Percentiles rank a stretch among this genome's conserved stretches.
These are phyloP conservation scores for Drepanosiphum platanoidis DNA, from an alignment of 2,888 invertebrate genomes.

Conservation along the genomic window DNA sequence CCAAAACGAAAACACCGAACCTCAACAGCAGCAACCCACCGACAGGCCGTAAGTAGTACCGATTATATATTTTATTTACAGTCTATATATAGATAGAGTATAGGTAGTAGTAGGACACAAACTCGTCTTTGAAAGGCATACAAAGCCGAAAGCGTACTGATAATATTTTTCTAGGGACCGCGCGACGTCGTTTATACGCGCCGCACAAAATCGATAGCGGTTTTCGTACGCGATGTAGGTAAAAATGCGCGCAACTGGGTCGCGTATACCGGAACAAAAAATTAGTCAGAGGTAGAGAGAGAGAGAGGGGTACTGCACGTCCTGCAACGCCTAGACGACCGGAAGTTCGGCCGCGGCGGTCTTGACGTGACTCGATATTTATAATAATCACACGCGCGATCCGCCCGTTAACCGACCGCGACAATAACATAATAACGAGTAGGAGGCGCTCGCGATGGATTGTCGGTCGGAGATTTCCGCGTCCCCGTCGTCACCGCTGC, in stretches of 20 bases:
- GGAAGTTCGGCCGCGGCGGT: conserved; percentile 23
- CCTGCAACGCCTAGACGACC: conserved; percentile 37
- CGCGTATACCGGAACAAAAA: not conserved
- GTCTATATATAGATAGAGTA: no score
- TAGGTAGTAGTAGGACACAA: no score
- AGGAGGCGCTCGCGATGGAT: conserved; percentile 26
- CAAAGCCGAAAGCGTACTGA: not conserved
- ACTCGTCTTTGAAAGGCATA: no score
- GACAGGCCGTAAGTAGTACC: no score
- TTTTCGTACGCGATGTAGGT: not conserved
- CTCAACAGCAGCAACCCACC: no score
- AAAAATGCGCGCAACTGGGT: not conserved
- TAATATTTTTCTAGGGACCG: not conserved
- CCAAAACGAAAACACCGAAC: no score
- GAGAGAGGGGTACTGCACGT: not conserved
- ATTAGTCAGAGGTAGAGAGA: not conserved
- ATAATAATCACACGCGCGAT: conserved; percentile 36
- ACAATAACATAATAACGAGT: conserved; percentile 22
- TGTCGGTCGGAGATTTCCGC: conserved; percentile 48
- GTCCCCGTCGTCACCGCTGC: conserved; percentile 29
- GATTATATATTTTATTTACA: no score
- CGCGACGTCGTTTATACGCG: not conserved
- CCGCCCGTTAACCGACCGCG: conserved; percentile 10
- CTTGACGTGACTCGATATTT: conserved; percentile 8
- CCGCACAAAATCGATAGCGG: not conserved